Base-by-base conservation (phyloP, 2,797 vertebrate genomes). In the Pteropus rufus region DNA sequence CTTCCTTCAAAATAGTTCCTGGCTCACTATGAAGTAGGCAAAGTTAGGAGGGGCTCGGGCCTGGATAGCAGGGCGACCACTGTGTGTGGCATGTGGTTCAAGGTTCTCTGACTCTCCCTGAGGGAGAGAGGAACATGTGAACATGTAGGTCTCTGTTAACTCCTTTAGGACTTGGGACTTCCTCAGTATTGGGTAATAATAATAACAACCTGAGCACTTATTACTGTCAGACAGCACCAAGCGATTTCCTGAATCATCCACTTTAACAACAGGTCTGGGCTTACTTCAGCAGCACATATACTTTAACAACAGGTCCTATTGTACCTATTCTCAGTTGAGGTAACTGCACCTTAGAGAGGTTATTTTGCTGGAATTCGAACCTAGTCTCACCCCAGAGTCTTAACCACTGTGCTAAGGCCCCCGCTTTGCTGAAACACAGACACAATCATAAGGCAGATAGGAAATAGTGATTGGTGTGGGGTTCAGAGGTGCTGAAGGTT, bases 351-450 rank as follows among this genome's bases (percentile, higher is more conserved):
- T 41, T 49, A 5, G 24, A 64, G 34, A 91, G 31, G 49, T 67
- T 58, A 39, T 84, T 93, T 94, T 91, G n/a, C 56, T 93, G 81
- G 77, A 96, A 96, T 62, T 92, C 49, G 87, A 96, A 80, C 12
- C 54, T 60, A 44, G 52, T 82, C 39, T 87, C 87, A 65, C n/a
- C 21, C 34, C 44, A 91, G 56, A 69, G 19, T 54, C 82, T 60
- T 80, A 46, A 73, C 79, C 31, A 31, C 24, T 36, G 39, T 46
- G 64, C 75, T 12, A 54, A 56, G 56, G 56, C 16, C 15, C 54
- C 29, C 54, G 26, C 29, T 79, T 79, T 56, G 4, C 69, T n/a
- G 54, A 12, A n/a, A 77, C 14, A 49, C 18, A 2, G 4, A 64
- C 7, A 16, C 10, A 9, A 11, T 39, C 1, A 1, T 23, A 26